Evolutionary conservation across 2,797 vertebrate species (phyloP).

Genomic region (Sphenodon punctatus): DNA sequence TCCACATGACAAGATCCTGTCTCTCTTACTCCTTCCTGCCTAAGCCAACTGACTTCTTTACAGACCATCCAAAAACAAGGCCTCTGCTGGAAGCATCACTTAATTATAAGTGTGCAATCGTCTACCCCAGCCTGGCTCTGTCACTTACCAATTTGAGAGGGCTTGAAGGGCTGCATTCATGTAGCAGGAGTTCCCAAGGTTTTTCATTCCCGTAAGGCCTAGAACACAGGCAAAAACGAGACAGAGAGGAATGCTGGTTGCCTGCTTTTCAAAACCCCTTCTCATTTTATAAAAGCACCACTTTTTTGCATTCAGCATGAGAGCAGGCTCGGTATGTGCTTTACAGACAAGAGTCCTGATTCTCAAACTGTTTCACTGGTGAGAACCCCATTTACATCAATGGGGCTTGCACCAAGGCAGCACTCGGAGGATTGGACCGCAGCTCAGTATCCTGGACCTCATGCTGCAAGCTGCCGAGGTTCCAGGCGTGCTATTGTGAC

Average conservation of each 20-base stretch:
- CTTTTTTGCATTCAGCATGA: neutral
- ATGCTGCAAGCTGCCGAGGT: neutral
- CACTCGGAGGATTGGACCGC: no score
- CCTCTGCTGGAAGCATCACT: neutral
- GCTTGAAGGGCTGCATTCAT: constrained; percentile 98
- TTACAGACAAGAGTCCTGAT: neutral
- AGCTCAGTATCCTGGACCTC: neutral
- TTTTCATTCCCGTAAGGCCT: constrained; percentile 99
- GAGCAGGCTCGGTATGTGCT: neutral
- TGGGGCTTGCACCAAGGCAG: no score
- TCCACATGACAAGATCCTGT: rapidly evolving
- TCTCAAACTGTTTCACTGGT: no score
- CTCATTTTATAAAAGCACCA: neutral
- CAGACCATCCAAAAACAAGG: neutral
- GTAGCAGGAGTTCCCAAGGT: constrained; percentile 99
- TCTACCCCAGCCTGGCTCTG: constrained; percentile 3
- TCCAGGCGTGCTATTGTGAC: constrained; percentile 1
- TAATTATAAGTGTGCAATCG: neutral
- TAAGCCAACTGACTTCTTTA: neutral
- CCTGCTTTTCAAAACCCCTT: no score
- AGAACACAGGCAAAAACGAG: constrained; percentile 22
- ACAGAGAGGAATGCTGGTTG: no score
- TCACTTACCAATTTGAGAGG: constrained; percentile 93
- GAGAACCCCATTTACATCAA: no score
- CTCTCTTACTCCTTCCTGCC: neutral